Conservation (phyloP, 1,140 invertebrate species). For the Leptinotarsa undecemlineata region DNA sequence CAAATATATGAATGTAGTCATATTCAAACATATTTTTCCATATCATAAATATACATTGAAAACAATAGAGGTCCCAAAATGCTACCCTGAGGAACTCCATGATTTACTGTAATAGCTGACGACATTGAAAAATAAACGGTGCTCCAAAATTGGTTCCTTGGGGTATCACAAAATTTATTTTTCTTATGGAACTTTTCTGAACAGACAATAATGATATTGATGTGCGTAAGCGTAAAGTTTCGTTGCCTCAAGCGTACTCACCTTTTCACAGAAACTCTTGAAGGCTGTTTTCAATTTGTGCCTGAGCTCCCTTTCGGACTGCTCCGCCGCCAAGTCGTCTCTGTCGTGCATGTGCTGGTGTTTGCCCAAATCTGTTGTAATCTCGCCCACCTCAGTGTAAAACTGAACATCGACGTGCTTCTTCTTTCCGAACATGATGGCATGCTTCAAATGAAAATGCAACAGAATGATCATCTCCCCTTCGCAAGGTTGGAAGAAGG, state of each 20-base stretch:
- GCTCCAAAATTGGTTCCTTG: too few relatives aligned
- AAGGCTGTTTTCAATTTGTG: conserved; percentile 97
- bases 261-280: conserved; percentile 97
- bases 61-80: too few relatives aligned
- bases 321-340: conserved; percentile 97
- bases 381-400: conserved; percentile 99
- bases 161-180: neutral
- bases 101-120: too few relatives aligned
- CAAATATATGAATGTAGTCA: too few relatives aligned
- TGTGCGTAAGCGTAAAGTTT: too few relatives aligned
- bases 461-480: conserved; percentile 99
- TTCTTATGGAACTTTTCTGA: neutral
- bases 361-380: conserved; percentile 98
- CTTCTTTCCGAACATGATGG: conserved; percentile 99
- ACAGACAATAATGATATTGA: too few relatives aligned
- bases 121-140: too few relatives aligned
- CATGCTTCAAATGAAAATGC: conserved; percentile 98
- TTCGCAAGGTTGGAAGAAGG: conserved; percentile 99
- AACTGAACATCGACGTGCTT: conserved; percentile 99
- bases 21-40: too few relatives aligned
- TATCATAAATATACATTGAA: too few relatives aligned
- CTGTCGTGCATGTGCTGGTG: conserved; percentile 99
- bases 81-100: too few relatives aligned
- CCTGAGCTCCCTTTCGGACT: conserved; percentile 94
- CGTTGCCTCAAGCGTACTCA: conserved; percentile 39